phyloP scores from a whole-genome alignment of 35 echinoderm and acorn worm species.

The Anneissia japonica region DNA sequence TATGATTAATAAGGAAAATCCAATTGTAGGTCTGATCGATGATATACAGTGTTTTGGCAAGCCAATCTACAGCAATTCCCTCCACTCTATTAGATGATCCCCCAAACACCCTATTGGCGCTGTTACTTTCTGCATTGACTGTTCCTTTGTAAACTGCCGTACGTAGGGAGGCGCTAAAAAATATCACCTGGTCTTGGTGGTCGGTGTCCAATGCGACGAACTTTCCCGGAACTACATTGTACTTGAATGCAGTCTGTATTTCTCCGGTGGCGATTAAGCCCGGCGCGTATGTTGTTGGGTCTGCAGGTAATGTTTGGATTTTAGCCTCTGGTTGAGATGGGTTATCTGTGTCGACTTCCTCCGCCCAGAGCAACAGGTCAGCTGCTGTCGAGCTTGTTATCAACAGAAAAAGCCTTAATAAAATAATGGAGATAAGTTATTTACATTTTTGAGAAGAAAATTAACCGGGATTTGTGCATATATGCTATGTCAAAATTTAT shows the following conservation, averaged over 20 bases:
- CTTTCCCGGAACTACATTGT: constrained; percentile 2
- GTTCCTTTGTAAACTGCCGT: constrained; percentile 57
- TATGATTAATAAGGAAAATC: neutral
- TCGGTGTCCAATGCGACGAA: constrained; percentile 47
- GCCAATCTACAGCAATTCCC: neutral
- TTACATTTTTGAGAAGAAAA: no score
- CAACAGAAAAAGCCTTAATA: neutral
- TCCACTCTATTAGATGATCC: constrained; percentile 11
- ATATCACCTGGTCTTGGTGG: constrained; percentile 30
- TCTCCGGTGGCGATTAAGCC: neutral
- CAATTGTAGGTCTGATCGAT: neutral
- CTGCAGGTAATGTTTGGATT: constrained; percentile 52
- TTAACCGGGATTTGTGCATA: no score
- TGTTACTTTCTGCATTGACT: constrained; percentile 19
- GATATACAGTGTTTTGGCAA: neutral
- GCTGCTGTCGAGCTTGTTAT: neutral
- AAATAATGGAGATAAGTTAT: no score
- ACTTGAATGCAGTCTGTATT: constrained; percentile 32
- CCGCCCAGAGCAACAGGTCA: neutral
- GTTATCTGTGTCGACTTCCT: neutral
- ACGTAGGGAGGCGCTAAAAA: constrained; percentile 44
- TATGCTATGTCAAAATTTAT: no score
- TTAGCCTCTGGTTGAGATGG: constrained; percentile 11
- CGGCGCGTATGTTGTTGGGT: constrained; percentile 19
- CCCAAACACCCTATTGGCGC: neutral